Base-by-base conservation (phyloP, 2,888 invertebrate species). In the Spatulosminthurus flaviceps region DNA sequence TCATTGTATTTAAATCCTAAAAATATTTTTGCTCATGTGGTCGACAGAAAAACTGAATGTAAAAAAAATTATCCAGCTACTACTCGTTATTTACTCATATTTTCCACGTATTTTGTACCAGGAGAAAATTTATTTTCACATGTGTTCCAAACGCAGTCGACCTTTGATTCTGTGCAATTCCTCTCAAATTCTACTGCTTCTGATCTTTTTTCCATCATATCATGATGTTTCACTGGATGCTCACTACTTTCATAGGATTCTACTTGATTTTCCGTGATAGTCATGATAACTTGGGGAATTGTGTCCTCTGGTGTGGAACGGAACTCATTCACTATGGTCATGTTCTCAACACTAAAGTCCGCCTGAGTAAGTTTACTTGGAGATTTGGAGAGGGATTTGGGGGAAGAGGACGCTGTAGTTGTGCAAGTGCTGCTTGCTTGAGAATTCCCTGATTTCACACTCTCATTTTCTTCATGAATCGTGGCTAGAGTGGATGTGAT, bases 381-480 rank as follows among this genome's bases (percentile, higher is more conserved):
- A 43, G 77, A 66, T n/a, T 69, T 69, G 9, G 77, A 77, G 1
- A 70, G 28, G 21, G 77, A 77, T 29, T 70, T 66, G 5, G 77
- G 70, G 19, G 76, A 76, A 16, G 76, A 76, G 13, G 76, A 76
- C 11, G 76, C 76, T 21, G 66, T 24, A 1, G 76, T 34, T 13
- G 67, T 43, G 41, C 76, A 34, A 1, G 76, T 67, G 26, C 75
- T 75, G 41, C 70, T 70, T 1, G 64, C 75, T 24, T 75, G 75
- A 34, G 75, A 75, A 64, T 75, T 76, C 67, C 67, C 67, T 1
- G 69, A 70, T 26, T 67, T 77, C 16, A 69, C 70, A 22, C 70
- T 70, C 22, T 77, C 77, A 51, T 67, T 77, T 42, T 77, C 77
- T 21, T 77, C 77, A 43, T 77, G 77, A 26, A 77, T 77, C 1